Evolutionary conservation across 2,113 vertebrate genomes (phyloP).

Genomic region (Chamaea fasciata): DNA sequence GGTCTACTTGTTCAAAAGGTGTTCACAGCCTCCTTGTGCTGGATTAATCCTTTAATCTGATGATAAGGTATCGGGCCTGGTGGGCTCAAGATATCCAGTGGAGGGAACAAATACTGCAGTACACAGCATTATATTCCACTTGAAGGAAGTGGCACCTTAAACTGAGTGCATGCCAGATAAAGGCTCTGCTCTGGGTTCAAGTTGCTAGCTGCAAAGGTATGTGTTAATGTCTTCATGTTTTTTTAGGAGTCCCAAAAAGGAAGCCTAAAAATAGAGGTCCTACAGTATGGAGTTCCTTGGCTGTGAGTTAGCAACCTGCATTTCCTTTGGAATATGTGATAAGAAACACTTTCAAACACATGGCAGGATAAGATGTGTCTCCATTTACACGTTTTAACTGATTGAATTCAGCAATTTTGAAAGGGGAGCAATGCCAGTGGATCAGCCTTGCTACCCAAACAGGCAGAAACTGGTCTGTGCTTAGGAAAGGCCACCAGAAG

Average conservation of each 20-base stretch:
- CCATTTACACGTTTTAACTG: not conserved
- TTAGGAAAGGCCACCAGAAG: not conserved
- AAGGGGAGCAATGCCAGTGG: not conserved
- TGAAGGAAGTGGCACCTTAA: conserved; percentile 10
- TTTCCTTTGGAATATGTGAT: not conserved
- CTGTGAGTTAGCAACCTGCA: not conserved
- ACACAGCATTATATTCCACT: not conserved
- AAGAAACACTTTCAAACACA: not conserved
- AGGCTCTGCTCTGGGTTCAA: not conserved
- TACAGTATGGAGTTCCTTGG: not conserved
- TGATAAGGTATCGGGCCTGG: not conserved
- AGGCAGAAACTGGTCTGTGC: not conserved
- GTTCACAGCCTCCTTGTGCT: not conserved
- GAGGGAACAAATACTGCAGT: not conserved
- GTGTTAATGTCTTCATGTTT: not conserved
- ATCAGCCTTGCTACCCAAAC: not conserved
- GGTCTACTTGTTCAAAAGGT: not conserved
- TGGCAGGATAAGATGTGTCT: not conserved
- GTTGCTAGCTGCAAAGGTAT: conserved; percentile 1
- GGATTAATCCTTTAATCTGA: conserved; percentile 29
- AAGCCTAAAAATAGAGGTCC: conserved; percentile 7
- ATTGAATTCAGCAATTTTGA: not conserved
- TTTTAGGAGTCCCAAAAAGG: not conserved
- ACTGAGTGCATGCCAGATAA: not conserved
- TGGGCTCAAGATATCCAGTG: not conserved